A percentile compares a stretch with the other conserved stretches of the same genome.
Conservation (phyloP, 2,113 vertebrate genomes). For the Tapirus terrestris region DNA sequence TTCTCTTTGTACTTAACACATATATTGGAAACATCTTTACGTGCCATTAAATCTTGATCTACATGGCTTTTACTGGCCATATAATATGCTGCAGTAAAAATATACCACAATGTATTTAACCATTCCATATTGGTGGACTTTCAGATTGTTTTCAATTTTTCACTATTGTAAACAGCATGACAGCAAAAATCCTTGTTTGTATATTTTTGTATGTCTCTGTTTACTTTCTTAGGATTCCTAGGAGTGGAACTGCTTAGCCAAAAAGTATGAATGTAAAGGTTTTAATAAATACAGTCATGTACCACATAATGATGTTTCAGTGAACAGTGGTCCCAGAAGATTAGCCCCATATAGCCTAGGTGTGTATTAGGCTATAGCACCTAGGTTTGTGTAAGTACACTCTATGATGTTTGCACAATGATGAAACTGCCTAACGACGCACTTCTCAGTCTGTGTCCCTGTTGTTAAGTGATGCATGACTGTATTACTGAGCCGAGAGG, state of each 20-base stretch:
- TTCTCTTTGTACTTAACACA: constrained; percentile 44
- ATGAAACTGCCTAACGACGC: no score
- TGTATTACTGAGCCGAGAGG: background rate
- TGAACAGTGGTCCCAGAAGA: no score
- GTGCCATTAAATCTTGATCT: constrained; percentile 32
- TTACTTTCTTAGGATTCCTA: constrained; percentile 32
- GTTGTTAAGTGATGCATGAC: no score
- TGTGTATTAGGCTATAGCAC: no score
- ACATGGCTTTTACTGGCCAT: background rate
- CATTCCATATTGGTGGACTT: background rate
- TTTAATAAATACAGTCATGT: constrained; percentile 9
- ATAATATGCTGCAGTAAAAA: background rate
- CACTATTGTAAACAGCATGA: background rate
- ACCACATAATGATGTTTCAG: no score
- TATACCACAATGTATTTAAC: constrained; percentile 2
- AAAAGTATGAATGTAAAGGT: background rate
- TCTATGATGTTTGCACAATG: no score
- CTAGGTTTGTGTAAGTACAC: no score
- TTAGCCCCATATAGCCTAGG: no score
- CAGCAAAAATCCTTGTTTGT: constrained; percentile 34
- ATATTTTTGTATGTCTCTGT: background rate
- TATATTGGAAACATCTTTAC: background rate
- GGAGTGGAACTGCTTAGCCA: background rate
- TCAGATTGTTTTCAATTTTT: background rate
- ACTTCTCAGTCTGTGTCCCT: no score